These are phyloP conservation scores for Choristoneura fumiferana DNA, from an alignment of 1,140 invertebrate genomes.

Conservation along the genomic window DNA sequence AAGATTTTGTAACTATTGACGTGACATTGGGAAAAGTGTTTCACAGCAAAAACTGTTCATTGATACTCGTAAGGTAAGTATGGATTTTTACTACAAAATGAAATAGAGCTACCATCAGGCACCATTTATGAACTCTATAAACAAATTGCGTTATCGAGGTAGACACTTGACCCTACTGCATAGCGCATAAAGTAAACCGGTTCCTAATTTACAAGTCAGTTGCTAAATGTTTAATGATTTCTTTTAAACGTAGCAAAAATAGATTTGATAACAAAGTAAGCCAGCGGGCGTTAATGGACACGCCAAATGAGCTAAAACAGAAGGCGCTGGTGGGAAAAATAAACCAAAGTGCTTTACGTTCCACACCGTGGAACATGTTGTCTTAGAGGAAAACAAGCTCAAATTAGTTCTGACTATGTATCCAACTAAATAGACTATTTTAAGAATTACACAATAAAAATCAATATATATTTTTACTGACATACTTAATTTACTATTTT, in stretches of 20 bases:
- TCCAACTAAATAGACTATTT: neutral
- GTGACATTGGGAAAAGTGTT: no score
- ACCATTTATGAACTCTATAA: slow-evolving; percentile 4
- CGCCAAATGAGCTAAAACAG: slow-evolving; percentile 66
- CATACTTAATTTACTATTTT: no score
- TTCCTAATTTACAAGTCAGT: slow-evolving; percentile 1
- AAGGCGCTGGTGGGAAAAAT: slow-evolving; percentile 60
- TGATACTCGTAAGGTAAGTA: no score
- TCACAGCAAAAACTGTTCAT: no score
- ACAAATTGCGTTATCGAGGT: slow-evolving; percentile 2
- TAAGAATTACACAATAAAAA: neutral
- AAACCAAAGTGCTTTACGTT: slow-evolving; percentile 39
- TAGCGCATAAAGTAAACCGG: neutral
- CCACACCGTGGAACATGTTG: slow-evolving; percentile 7
- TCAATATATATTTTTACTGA: no score
- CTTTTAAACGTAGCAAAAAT: slow-evolving; percentile 34
- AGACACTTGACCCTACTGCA: slow-evolving; percentile 7
- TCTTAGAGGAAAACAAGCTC: slow-evolving; percentile 4
- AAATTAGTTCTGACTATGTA: neutral
- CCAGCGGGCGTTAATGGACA: slow-evolving; percentile 63
- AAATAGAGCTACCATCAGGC: no score
- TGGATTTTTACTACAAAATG: no score
- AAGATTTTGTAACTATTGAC: no score
- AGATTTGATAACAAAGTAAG: slow-evolving; percentile 57
- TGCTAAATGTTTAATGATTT: slow-evolving; percentile 14